Evolutionary conservation across 1,140 invertebrate genomes (phyloP).

Genomic region (Pseudachorutes palmiensis): DNA sequence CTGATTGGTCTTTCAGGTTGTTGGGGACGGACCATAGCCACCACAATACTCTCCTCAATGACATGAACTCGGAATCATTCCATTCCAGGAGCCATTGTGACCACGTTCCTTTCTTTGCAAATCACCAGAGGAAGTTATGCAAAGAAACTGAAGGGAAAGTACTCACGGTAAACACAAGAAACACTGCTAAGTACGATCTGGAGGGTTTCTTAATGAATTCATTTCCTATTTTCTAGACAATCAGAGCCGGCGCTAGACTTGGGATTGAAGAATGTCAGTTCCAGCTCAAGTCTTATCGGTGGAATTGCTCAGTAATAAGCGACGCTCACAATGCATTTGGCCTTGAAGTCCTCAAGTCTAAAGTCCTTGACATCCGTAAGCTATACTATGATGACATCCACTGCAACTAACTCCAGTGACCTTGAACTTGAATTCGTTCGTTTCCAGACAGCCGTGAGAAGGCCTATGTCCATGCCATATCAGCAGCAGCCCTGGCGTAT

Average conservation of each 20-base stretch:
- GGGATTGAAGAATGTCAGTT: slow-evolving; percentile 84
- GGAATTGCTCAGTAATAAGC: slow-evolving; percentile 72
- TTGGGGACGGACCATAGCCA: slow-evolving; percentile 29
- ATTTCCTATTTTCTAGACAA: slow-evolving; percentile 48
- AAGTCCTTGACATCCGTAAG: slow-evolving; percentile 48
- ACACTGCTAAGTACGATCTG: not conserved
- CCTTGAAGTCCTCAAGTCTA: too few species aligned
- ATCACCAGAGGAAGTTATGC: slow-evolving; percentile 48
- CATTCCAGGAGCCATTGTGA: slow-evolving; percentile 42
- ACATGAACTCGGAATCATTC: slow-evolving; percentile 38
- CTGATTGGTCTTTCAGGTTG: slow-evolving; percentile 23
- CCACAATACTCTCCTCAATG: slow-evolving; percentile 22
- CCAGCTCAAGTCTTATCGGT: slow-evolving; percentile 75
- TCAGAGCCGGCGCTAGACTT: slow-evolving; percentile 64
- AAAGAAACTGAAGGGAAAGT: slow-evolving; percentile 44
- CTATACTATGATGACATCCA: slow-evolving; percentile 2
- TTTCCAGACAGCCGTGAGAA: slow-evolving; percentile 71
- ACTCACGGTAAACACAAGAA: slow-evolving; percentile 38
- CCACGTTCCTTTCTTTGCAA: slow-evolving; percentile 46
- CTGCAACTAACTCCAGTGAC: not conserved
- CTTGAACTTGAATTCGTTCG: slow-evolving; percentile 9
- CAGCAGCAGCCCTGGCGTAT: slow-evolving; percentile 80
- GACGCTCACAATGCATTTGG: slow-evolving; percentile 65
- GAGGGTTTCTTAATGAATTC: not conserved
- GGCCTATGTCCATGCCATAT: slow-evolving; percentile 74